These are phyloP conservation scores for Acanthurus lineatus DNA, from an alignment of 2,797 vertebrate genomes.

Conservation along the genomic window DNA sequence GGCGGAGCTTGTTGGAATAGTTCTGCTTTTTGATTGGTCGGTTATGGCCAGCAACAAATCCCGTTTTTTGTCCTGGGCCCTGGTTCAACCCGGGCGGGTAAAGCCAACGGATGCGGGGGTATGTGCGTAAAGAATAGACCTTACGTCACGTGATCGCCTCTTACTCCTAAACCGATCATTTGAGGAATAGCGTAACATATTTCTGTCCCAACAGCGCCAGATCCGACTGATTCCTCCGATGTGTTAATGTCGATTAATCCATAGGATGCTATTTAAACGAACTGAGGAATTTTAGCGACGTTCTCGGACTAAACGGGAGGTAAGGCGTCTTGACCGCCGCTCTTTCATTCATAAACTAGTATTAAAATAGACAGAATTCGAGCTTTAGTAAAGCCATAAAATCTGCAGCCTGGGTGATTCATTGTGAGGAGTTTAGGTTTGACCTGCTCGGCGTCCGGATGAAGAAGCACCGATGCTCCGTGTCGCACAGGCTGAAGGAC, in stretches of 20 bases:
- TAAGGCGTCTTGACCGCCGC: conserved; percentile 57
- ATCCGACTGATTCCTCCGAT: conserved; percentile 6
- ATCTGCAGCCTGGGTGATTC: neutral
- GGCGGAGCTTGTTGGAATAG: conserved; percentile 38
- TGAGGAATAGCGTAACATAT: conserved; percentile 54
- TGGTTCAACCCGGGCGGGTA: conserved; percentile 43
- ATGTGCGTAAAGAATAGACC: conserved; percentile 68
- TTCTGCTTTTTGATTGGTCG: conserved; percentile 66
- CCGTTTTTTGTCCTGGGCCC: conserved; percentile 24
- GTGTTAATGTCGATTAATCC: conserved; percentile 20
- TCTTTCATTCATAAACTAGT: conserved; percentile 52
- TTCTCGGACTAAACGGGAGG: conserved; percentile 61
- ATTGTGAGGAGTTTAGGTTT: conserved; percentile 10
- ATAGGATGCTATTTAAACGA: conserved; percentile 68
- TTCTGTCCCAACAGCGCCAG: conserved; percentile 9
- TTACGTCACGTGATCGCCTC: conserved; percentile 77
- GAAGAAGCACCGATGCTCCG: conserved; percentile 43
- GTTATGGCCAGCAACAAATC: conserved; percentile 66
- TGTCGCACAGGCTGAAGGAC: conserved; percentile 82
- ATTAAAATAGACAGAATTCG: conserved; percentile 1
- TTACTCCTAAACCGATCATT: conserved; percentile 71
- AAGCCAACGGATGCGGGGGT: conserved; percentile 13
- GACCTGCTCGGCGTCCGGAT: conserved; percentile 46
- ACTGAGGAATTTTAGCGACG: conserved; percentile 57
- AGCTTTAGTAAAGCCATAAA: neutral